These are phyloP conservation scores for Ditylenchus weischeri DNA, from an alignment of 2,888 invertebrate genomes.

Conservation along the genomic window DNA sequence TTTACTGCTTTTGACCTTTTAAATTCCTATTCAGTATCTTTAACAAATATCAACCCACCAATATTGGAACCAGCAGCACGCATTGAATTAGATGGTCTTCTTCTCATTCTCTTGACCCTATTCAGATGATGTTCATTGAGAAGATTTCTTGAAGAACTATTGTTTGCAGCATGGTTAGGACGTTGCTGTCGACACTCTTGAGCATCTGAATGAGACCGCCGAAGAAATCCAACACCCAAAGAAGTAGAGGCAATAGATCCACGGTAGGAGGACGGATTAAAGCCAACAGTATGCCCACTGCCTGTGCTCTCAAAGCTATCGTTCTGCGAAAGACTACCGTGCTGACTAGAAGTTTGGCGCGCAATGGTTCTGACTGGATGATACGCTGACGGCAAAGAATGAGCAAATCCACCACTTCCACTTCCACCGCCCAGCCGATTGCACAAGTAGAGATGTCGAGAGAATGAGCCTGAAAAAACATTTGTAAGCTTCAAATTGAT, in stretches of 20 bases:
- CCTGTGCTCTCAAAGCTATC: conserved; percentile 23
- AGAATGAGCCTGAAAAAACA: conserved; percentile 18
- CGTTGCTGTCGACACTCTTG: conserved; percentile 12
- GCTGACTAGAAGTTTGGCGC: background rate
- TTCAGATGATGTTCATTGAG: conserved; percentile 28
- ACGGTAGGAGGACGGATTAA: conserved; percentile 4
- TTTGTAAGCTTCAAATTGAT: background rate
- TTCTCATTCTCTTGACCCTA: conserved; percentile 29
- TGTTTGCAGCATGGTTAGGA: background rate
- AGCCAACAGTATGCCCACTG: conserved; percentile 10
- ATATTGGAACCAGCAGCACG: too few relatives aligned
- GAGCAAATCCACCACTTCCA: too few relatives aligned
- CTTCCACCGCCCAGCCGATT: too few relatives aligned
- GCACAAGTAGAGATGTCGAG: conserved; percentile 10
- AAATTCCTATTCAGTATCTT: too few relatives aligned
- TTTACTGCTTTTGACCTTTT: too few relatives aligned
- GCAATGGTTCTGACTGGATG: too few relatives aligned
- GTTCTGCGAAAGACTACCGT: conserved; percentile 12
- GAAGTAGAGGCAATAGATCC: conserved; percentile 10
- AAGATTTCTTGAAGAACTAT: conserved; percentile 7
- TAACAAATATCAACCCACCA: too few relatives aligned
- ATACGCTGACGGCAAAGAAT: too few relatives aligned
- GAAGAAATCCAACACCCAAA: conserved; percentile 15
- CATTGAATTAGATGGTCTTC: conserved; percentile 25
- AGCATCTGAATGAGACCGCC: conserved; percentile 35